Conservation (phyloP, 2,888 invertebrate species). For the Dioctria rufipes region DNA sequence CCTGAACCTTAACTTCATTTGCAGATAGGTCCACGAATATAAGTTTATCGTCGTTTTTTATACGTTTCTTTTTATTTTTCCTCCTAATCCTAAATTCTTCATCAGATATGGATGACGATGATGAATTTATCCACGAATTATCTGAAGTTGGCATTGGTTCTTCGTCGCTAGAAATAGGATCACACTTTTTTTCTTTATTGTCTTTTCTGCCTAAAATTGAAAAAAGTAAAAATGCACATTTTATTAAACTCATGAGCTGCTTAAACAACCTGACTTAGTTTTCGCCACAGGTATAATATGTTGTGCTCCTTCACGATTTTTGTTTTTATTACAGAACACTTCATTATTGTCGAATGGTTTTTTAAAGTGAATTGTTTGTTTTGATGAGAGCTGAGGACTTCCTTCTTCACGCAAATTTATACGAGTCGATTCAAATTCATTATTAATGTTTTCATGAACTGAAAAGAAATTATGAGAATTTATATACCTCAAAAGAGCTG, state of each 20-base stretch:
- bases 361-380: not conserved
- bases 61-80: conserved; percentile 27
- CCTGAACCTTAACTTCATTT: conserved; percentile 64
- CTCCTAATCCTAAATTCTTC: conserved; percentile 23
- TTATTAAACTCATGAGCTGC: not conserved
- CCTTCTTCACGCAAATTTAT: not conserved
- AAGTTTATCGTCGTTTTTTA: conserved; percentile 59
- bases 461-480: conserved; percentile 29
- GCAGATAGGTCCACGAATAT: conserved; percentile 68
- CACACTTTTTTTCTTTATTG: not conserved
- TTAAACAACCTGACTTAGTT: not conserved
- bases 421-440: conserved; percentile 67
- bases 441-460: conserved; percentile 65
- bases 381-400: not conserved
- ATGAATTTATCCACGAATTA: conserved; percentile 17
- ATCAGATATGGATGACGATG: conserved; percentile 17
- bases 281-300: not conserved
- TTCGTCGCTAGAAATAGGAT: not conserved
- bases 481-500: not conserved
- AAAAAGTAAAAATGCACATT: not conserved
- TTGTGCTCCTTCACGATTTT: not conserved
- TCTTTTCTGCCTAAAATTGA: conserved; percentile 4
- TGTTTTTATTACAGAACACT: not conserved
- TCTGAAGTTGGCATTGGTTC: conserved; percentile 1
- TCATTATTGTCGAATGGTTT: not conserved